A percentile compares a stretch with the other conserved stretches of the same genome.
These are phyloP conservation scores for Oncorhynchus gorbuscha DNA, from an alignment of 2,113 vertebrate genomes.

Conservation along the genomic window DNA sequence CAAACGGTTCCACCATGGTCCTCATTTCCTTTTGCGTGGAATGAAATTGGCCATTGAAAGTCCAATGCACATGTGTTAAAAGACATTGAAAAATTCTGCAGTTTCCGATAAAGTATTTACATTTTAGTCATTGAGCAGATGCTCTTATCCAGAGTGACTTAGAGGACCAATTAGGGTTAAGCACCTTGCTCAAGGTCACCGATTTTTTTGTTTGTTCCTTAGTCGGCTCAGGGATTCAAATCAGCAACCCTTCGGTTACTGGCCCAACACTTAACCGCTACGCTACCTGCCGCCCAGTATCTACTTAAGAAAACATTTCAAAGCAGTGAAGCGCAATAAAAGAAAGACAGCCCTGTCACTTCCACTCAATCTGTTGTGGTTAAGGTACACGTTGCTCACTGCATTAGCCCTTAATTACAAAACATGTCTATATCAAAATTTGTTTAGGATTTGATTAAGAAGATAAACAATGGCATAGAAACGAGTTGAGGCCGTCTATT, in stretches of 20 bases:
- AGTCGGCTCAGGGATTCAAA: too few relatives aligned
- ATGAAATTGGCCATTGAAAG: conserved; percentile 4
- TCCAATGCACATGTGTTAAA: conserved; percentile 22
- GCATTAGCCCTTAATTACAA: conserved; percentile 30
- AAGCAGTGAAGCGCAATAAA: conserved; percentile 56
- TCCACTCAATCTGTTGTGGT: conserved; percentile 33
- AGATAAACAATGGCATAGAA: conserved; percentile 13
- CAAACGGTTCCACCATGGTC: conserved; percentile 23
- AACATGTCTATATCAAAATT: conserved; percentile 36
- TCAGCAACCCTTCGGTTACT: too few relatives aligned
- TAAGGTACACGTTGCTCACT: conserved; percentile 31
- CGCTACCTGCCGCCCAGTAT: conserved; percentile 35
- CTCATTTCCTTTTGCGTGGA: conserved; percentile 17
- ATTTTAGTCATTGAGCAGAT: too few relatives aligned
- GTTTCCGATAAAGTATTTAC: conserved; percentile 16
- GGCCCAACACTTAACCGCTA: too few relatives aligned
- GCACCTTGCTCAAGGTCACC: too few relatives aligned
- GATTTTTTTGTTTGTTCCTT: too few relatives aligned
- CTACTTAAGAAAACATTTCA: conserved; percentile 47
- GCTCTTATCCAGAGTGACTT: too few relatives aligned
- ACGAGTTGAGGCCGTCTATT: conserved; percentile 45
- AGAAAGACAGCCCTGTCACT: conserved; percentile 41
- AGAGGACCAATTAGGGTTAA: too few relatives aligned
- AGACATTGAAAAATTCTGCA: conserved; percentile 38
- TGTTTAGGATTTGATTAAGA: neutral